These are phyloP conservation scores for Oscheius onirici DNA, from an alignment of 2,888 invertebrate species.

Conservation along the genomic window DNA sequence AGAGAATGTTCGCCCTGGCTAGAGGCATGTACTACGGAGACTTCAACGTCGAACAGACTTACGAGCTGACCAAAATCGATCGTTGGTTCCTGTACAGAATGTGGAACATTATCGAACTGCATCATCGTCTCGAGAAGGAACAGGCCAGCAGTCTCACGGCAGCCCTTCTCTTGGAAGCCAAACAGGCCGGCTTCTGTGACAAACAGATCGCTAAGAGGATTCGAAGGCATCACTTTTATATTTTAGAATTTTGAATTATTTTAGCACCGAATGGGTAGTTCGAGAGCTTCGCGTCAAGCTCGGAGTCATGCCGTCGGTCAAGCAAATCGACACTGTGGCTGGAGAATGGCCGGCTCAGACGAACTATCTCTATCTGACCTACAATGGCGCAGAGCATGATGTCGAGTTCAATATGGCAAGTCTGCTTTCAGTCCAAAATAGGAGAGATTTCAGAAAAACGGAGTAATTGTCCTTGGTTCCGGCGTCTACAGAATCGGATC, in stretches of 20 bases:
- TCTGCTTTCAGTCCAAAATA: background rate
- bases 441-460: slow-evolving; percentile 51
- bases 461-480: slow-evolving; percentile 77
- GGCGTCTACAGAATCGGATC: slow-evolving; percentile 96
- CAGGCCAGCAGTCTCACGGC: slow-evolving; percentile 42
- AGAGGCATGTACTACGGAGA: slow-evolving; percentile 80
- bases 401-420: slow-evolving; percentile 72
- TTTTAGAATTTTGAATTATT: slow-evolving; percentile 18
- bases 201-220: slow-evolving; percentile 85
- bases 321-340: slow-evolving; percentile 98
- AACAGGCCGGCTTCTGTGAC: slow-evolving; percentile 94
- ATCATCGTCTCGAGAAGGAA: slow-evolving; percentile 56
- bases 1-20: slow-evolving; percentile 93
- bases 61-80: slow-evolving; percentile 93
- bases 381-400: slow-evolving; percentile 87
- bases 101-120: slow-evolving; percentile 83
- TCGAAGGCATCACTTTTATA: slow-evolving; percentile 67
- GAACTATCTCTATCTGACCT: slow-evolving; percentile 97
- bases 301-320: slow-evolving; percentile 85
- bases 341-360: slow-evolving; percentile 99
- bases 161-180: slow-evolving; percentile 81
- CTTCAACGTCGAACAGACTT: slow-evolving; percentile 81
- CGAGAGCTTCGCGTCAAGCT: slow-evolving; percentile 67
- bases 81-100: slow-evolving; percentile 87
- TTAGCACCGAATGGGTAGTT: slow-evolving; percentile 72